These are phyloP conservation scores for Apamea anceps DNA, from an alignment of 2,888 invertebrate genomes.

Conservation along the genomic window DNA sequence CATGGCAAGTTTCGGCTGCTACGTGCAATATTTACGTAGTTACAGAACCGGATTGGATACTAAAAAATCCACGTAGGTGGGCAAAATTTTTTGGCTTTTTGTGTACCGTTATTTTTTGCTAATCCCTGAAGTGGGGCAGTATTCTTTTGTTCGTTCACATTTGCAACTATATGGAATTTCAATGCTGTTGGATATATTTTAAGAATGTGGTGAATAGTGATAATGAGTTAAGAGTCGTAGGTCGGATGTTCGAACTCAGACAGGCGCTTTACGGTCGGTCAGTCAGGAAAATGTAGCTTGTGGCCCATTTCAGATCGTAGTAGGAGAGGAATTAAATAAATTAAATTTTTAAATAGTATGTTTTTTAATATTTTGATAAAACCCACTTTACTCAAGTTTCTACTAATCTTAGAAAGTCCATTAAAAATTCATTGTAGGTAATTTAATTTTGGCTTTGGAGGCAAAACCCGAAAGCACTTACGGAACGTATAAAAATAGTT, in stretches of 20 bases:
- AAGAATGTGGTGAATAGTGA: neutral
- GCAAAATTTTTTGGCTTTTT: conserved; percentile 3
- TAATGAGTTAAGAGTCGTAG: too few relatives aligned
- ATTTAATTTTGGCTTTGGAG: conserved; percentile 11
- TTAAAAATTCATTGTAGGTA: conserved; percentile 5
- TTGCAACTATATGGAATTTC: neutral
- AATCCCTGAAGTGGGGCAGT: conserved; percentile 20
- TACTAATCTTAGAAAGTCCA: neutral
- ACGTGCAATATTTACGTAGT: conserved; percentile 58
- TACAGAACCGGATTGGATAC: conserved; percentile 45
- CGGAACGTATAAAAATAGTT: conserved; percentile 17
- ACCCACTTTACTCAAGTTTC: too few relatives aligned
- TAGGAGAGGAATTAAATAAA: too few relatives aligned
- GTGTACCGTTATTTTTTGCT: conserved; percentile 12
- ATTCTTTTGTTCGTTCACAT: conserved; percentile 1
- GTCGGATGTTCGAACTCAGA: too few relatives aligned
- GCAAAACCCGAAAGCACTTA: neutral
- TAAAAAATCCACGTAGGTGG: conserved; percentile 37
- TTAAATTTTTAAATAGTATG: too few relatives aligned
- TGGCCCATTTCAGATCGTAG: too few relatives aligned
- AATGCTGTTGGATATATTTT: neutral
- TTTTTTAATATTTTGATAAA: neutral
- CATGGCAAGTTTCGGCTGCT: conserved; percentile 50
- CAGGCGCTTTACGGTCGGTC: too few relatives aligned
- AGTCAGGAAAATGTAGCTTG: too few relatives aligned